Percentiles rank a stretch among this genome's conserved stretches.
phyloP scores from a whole-genome alignment of 2,888 invertebrate genomes.

The Helicoverpa assulta region DNA sequence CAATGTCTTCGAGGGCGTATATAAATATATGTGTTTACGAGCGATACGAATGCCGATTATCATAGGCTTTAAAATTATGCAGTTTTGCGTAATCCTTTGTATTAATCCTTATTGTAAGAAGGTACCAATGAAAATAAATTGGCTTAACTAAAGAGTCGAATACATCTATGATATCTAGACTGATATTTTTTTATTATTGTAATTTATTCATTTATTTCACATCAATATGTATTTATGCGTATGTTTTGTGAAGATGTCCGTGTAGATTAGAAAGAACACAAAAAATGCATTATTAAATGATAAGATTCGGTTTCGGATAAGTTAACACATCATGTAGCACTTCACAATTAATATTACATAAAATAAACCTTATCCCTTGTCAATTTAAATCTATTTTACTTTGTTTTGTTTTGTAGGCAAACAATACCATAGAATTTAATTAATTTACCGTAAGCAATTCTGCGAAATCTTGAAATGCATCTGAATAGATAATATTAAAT shows the following conservation, averaged over 20 bases:
- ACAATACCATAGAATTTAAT: conserved; percentile 5
- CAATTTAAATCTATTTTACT: conserved; percentile 22
- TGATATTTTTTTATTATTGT: too few relatives aligned
- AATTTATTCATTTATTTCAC: conserved; percentile 6
- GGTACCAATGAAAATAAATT: too few relatives aligned
- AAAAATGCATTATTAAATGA: conserved; percentile 53
- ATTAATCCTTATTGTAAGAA: too few relatives aligned
- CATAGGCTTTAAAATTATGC: too few relatives aligned
- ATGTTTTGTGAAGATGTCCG: conserved; percentile 30
- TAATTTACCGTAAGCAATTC: conserved; percentile 41
- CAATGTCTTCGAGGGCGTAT: too few relatives aligned
- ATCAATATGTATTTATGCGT: conserved; percentile 15
- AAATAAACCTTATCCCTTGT: conserved; percentile 21
- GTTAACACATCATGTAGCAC: conserved; percentile 13
- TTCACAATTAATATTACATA: background rate
- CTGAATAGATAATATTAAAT: conserved; percentile 32
- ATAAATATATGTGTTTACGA: too few relatives aligned
- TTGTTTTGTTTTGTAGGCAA: background rate
- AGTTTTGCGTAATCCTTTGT: too few relatives aligned
- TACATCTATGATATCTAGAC: too few relatives aligned
- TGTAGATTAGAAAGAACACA: conserved; percentile 44
- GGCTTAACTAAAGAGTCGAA: too few relatives aligned
- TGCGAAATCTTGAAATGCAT: conserved; percentile 57
- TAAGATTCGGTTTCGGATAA: conserved; percentile 52
- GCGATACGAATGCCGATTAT: too few relatives aligned